Base-by-base conservation (phyloP, 2,797 vertebrate species). In the Schizothorax lantsangensis region DNA sequence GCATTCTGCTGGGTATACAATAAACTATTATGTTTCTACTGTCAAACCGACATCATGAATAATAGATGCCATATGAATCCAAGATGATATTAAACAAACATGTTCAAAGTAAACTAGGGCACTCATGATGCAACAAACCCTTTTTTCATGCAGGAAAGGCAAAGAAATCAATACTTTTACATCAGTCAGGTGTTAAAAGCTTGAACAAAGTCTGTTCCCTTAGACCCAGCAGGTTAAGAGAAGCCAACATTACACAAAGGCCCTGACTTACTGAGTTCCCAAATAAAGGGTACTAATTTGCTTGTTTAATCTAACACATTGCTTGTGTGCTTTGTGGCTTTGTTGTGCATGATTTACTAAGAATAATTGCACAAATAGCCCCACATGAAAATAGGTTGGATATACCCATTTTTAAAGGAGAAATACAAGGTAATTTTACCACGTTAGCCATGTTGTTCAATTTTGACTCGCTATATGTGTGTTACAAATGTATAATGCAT, bases 61-160 rank as follows among this genome's bases (percentile, higher is more conserved):
- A 89, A 89, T 90, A 26, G 14, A 89, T 89, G 15, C 10, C 30
- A 40, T 66, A 49, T 88, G 68, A 86, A 88, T 89, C 21, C 23
- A 62, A 64, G 59, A 88, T 57, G 21, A 23, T 83, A 87, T 88
- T 85, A 84, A 86, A 89, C 72, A 85, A 89, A 87, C 62, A 79
- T 30, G 45, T 89, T 82, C 36, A 33, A 88, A 84, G 66, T 49
- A 91, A 91, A 91, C n/a, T n/a, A 38, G 83, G 49, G 26, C 47
- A 79, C 52, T 88, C 88, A 47, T 87, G 72, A 69, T 77, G 40
- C 26, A 84, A 81, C 78, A 64, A 68, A 43, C 33, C 52, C 45
- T 38, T 59, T 57, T 79, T 79, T 43, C 15, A 62, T 57, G 6
- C 11, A 77, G 15, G n/a, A 26, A 12, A 6, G 0, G 17, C 6